Conservation (phyloP, 2,113 vertebrate species). For the Pholis gunnellus region DNA sequence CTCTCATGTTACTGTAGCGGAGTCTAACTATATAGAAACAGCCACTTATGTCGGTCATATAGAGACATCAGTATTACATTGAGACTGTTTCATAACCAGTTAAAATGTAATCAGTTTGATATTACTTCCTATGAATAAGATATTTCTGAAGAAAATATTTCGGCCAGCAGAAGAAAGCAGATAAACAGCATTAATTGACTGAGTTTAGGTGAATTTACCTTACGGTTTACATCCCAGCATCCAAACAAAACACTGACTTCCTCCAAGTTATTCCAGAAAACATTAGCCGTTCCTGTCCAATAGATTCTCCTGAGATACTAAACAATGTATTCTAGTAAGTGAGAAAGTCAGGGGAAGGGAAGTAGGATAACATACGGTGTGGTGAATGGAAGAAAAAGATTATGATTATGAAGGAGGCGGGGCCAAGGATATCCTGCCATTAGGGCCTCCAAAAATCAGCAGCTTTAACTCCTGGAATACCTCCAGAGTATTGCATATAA, state of each 20-base stretch:
- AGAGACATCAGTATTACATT: too few species aligned
- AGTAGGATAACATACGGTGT: slow-evolving; percentile 38
- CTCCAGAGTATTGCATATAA: not conserved
- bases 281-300: not conserved
- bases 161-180: not conserved
- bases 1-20: too few species aligned
- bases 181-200: not conserved
- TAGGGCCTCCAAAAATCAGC: slow-evolving; percentile 33
- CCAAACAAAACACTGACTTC: not conserved
- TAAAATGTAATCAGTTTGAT: not conserved
- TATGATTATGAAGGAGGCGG: slow-evolving; percentile 43
- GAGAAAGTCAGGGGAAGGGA: slow-evolving; percentile 46
- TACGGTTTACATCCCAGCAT: not conserved
- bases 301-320: not conserved
- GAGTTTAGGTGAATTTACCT: not conserved
- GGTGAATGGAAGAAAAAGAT: slow-evolving; percentile 27
- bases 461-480: slow-evolving; percentile 11
- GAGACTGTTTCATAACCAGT: not conserved
- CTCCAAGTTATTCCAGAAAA: not conserved
- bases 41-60: not conserved
- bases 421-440: slow-evolving; percentile 75
- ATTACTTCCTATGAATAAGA: not conserved
- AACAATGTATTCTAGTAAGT: slow-evolving; percentile 25
- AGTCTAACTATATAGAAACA: not conserved
- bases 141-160: not conserved